Base-by-base conservation (phyloP, 2,113 vertebrate genomes). In the Semnornis frantzii region DNA sequence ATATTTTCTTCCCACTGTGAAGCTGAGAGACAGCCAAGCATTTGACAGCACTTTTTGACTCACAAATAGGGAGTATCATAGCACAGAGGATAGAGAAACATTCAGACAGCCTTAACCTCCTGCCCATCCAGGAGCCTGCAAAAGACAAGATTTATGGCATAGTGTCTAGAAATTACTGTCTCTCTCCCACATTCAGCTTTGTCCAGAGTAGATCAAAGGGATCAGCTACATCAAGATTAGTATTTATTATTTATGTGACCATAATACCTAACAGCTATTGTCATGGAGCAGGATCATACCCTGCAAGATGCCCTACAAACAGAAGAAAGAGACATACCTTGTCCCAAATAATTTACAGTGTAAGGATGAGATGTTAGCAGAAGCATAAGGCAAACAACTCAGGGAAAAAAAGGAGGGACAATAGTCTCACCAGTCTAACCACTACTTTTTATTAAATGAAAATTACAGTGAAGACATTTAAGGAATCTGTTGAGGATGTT, bases 21-120 rank as follows among this genome's bases (percentile, higher is more conserved):
- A 85, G 52, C 11, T 71, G 34, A 59, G 84, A 80, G 70, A 87
- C 23, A 89, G 74, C n/a, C 94, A 96, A 82, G 68, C 28, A 77
- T 37, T 68, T 77, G 71, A 76, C 69, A 57, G 19, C 8, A 62
- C 46, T 73, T 84, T 73, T 46, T 87, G 59, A 75, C 65, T 89
- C 46, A 82, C 39, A 87, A 76, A 79, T 15, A 74, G 74, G 46
- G 33, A 87, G 55, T 52, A 16, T 31, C 55, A 59, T 69, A 66
- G 58, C n/a, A 76, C 92, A 42, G 34, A 87, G 19, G 62, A 76
- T 2, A 78, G n/a, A 62, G 63, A 87, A 93, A 76, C 63, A 82
- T 37, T 66, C 50, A 85, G 28, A 33, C 27, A 90, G 52, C 23
- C 64, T 82, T 79, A 85, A 78, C 55, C 46, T 87, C 46, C 59